Evolutionary conservation across 2,113 vertebrate species (phyloP).

Genomic region (Toxostoma redivivum): DNA sequence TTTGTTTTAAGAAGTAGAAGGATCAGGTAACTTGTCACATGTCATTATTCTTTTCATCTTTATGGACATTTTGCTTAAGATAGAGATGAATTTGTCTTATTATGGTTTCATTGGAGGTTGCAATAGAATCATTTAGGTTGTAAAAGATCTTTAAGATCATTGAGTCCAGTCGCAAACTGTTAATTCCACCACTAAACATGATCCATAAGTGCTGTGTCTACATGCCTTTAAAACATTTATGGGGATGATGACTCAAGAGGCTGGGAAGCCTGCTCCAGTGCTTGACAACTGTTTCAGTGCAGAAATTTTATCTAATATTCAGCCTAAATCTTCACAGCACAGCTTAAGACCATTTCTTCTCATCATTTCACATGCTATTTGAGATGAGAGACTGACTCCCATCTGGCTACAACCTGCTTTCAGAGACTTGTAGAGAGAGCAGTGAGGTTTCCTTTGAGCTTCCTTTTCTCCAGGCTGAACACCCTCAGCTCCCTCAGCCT

Average conservation of each 20-base stretch:
- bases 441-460: background rate
- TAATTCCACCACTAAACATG: background rate
- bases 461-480: background rate
- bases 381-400: background rate
- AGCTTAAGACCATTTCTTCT: background rate
- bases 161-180: background rate
- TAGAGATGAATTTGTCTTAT: background rate
- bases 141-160: background rate
- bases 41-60: background rate
- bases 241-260: too few relatives aligned
- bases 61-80: background rate
- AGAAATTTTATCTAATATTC: background rate
- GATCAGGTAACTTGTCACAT: background rate
- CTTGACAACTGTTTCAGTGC: background rate
- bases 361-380: background rate
- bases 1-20: background rate
- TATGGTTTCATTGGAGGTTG: background rate
- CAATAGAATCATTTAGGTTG: background rate
- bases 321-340: background rate
- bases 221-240: background rate
- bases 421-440: background rate
- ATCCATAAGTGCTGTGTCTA: accelerated
- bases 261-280: background rate
- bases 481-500: background rate
- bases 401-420: background rate